Evolutionary conservation across 1,140 invertebrate species (phyloP).

Genomic region (Muscidifurax raptorellus): DNA sequence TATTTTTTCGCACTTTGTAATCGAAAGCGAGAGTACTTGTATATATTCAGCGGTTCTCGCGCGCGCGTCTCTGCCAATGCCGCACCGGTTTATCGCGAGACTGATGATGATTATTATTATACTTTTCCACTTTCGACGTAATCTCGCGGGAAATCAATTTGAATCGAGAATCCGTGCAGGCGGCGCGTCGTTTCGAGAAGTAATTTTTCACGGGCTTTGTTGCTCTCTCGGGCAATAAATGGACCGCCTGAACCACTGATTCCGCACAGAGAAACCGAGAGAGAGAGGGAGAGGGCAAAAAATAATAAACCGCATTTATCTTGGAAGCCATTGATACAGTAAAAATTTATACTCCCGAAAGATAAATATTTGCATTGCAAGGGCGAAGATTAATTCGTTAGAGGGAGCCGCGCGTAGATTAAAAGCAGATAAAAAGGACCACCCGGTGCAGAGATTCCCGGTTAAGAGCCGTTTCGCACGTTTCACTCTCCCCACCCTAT

Average conservation of each 20-base stretch:
- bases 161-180: background rate
- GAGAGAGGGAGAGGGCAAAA: too few species aligned
- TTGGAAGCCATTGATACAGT: conserved; percentile 1
- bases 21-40: background rate
- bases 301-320: background rate
- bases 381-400: conserved; percentile 6
- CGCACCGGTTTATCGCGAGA: background rate
- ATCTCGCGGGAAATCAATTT: conserved; percentile 6
- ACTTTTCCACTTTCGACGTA: background rate
- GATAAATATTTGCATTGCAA: conserved; percentile 12
- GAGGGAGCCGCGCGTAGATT: conserved; percentile 5
- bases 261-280: background rate
- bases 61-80: background rate
- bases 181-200: background rate
- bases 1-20: background rate
- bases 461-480: conserved; percentile 3
- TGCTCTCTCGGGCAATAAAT: background rate
- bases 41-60: background rate
- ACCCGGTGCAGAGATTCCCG: conserved; percentile 22
- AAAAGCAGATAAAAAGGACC: conserved; percentile 24
- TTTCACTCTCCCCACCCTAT: background rate
- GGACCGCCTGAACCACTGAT: background rate
- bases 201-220: background rate
- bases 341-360: background rate
- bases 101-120: background rate